phyloP scores from a whole-genome alignment of 2,113 vertebrate species.

The Scomber colias region DNA sequence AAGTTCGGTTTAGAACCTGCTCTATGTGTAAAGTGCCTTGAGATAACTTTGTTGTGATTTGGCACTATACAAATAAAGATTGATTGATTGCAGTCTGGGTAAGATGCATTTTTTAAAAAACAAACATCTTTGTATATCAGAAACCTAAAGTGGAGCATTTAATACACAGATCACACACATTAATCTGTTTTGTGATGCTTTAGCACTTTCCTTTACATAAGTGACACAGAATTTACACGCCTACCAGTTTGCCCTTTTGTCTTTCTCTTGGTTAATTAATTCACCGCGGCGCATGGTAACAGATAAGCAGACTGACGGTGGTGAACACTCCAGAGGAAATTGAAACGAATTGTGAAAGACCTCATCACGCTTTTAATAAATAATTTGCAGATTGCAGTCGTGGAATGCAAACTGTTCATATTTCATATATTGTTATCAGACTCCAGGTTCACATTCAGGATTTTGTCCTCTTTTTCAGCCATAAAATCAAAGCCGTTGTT shows the following conservation, averaged over 20 bases:
- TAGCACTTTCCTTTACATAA: background rate
- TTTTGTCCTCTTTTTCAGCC: slow-evolving; percentile 3
- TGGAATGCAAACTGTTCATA: slow-evolving; percentile 28
- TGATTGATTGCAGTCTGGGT: too few relatives aligned
- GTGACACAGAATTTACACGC: background rate
- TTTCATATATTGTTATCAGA: slow-evolving; percentile 12
- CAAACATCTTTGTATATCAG: slow-evolving; percentile 8
- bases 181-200: background rate
- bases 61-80: too few relatives aligned
- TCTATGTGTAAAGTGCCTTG: too few relatives aligned
- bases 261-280: slow-evolving; percentile 35
- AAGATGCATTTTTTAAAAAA: too few relatives aligned
- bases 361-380: slow-evolving; percentile 39
- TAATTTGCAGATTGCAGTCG: slow-evolving; percentile 26
- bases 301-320: slow-evolving; percentile 21
- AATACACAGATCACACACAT: background rate
- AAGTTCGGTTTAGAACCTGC: too few relatives aligned
- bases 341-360: slow-evolving; percentile 32
- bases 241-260: slow-evolving; percentile 20
- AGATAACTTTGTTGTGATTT: too few relatives aligned
- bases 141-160: background rate
- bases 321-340: slow-evolving; percentile 22
- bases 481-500: slow-evolving; percentile 1
- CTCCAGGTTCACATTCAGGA: background rate
- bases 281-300: slow-evolving; percentile 16